Base-by-base conservation (phyloP, 2,888 invertebrate species). In the Mystacides longicornis region DNA sequence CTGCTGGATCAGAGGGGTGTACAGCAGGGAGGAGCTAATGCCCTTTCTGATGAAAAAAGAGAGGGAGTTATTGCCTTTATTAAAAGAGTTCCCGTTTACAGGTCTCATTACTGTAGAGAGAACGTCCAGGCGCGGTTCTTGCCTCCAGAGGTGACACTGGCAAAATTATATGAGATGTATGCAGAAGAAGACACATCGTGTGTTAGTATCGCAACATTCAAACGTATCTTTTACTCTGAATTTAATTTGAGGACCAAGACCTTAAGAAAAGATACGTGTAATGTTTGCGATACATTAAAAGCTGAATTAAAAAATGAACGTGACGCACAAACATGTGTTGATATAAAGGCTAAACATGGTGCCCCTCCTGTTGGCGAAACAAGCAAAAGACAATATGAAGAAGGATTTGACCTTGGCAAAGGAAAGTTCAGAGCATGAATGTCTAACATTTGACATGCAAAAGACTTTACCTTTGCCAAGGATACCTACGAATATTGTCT, bases 21-120 rank as follows among this genome's bases (percentile, higher is more conserved):
- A 7, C 45, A 5, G 20, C 45, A 45, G 21, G 45, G 45, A 16
- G 45, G 45, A 3, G 3, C 5, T 5, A 45, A 45, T 45, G 45
- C 45, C 18, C 19, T 45, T 7, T 9, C 19, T 45, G 3, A 11
- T 20, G 45, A 45, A 7, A 45, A 19, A 14, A 45, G 20, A 21
- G 14, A 45, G 4, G 21, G 2, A 7, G 20, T 45, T n/a, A 45
- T 45, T 45, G 20, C 3, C 14, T 45, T 45, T 19, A 45, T 45
- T 7, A 45, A 45, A 45, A 45, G 20, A 14, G 21, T 45, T 11
- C 45, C 45, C 20, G 45, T 45, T 21, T 45, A 45, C 45, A 45
- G 20, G 14, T 45, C 45, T 14, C 45, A 45, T 21, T 45, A 45
- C 21, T 45, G 45, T 21, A 45, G 45, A 21, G 45, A 45, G 14